Conservation (phyloP, 2,113 vertebrate species). For the Acrocephalus kingi region DNA sequence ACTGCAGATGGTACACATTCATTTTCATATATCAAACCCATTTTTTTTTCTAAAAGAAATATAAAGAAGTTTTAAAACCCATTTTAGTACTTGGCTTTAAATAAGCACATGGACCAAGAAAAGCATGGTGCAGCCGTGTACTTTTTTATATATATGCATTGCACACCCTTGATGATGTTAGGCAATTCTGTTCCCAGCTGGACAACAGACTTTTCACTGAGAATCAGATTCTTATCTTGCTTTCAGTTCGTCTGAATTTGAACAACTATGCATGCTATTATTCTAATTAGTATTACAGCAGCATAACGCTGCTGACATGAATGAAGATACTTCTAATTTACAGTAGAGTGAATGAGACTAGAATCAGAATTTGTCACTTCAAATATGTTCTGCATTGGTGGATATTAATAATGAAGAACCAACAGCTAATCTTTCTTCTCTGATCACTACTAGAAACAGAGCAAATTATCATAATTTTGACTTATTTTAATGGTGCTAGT, state of each 20-base stretch:
- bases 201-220: background rate
- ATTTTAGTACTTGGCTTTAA: background rate
- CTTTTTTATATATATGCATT: background rate
- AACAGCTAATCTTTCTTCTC: background rate
- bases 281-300: background rate
- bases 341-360: background rate
- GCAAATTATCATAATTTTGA: background rate
- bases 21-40: background rate
- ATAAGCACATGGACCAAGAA: background rate
- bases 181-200: background rate
- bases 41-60: background rate
- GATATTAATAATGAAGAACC: background rate
- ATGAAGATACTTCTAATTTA: background rate
- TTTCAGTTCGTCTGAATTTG: background rate
- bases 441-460: background rate
- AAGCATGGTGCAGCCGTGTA: background rate
- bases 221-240: background rate
- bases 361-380: background rate
- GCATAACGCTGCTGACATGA: background rate
- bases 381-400: background rate
- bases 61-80: background rate
- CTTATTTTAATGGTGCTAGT: background rate
- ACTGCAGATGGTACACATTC: background rate
- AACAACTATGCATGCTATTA: background rate
- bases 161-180: background rate